Evolutionary conservation across 2,888 invertebrate species (phyloP), one percentile per base, ranked within the genome.

Genomic region (Eupithecia pulchellata): DNA sequence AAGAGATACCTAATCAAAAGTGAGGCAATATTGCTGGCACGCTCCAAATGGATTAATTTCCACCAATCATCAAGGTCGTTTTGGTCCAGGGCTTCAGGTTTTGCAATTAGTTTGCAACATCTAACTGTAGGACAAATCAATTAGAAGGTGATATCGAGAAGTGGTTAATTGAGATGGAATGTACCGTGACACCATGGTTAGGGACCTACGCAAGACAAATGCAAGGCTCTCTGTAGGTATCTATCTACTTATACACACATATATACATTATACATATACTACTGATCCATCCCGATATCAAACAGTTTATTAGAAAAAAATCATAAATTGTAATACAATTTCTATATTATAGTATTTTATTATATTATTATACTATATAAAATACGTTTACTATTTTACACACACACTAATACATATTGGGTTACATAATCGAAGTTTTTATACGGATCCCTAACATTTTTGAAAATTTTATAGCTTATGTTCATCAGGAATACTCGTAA

Each of bases 71-170:
- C 75, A 76, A 74, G 77, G 76, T 75, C 69, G 64, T 17, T 20
- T 36, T 34, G 52, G 60, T 69, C 58, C 47, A 70, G 69, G 61
- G 67, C 65, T 74, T 64, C 55, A 55, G 42, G 55, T 77, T 67
- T 68, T 65, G 65, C 66, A 77, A 75, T 62, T 58, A 13, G 63
- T 74, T 72, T 66, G 69, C 64, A 75, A 75, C 60, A 65, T 66
- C 34, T 64, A 34, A 57, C 57, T 25, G 47, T 32, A 30, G 60
- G 57, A 27, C 32, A 69, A 65, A 70, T 71, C 39, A 34, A 60
- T 64, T 63, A 36, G 27, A 34, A 55, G 67, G 68, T 42, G 63
- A 62, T 62, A 36, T 34, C 58, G 58, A n/a, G 17, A 27, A 57
- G 29, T 67, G n/a, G 67, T 47, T 20, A 61, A 34, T 34, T 61